Conservation (phyloP, 2,888 invertebrate genomes). For the Euplagia quadripunctaria region DNA sequence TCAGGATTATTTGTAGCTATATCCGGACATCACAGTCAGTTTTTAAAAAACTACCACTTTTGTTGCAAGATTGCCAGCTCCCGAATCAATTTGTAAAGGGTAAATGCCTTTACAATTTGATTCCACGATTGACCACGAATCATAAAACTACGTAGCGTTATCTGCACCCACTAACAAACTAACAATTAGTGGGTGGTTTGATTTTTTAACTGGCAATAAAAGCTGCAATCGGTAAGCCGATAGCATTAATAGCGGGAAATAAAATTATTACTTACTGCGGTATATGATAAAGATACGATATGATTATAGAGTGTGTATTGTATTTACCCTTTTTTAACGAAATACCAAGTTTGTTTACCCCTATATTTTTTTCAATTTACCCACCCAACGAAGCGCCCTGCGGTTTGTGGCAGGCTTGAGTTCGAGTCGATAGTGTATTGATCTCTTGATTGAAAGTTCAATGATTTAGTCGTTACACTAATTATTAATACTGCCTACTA, state of each 20-base stretch:
- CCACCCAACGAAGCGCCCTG: not conserved
- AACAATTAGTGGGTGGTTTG: constrained; percentile 34
- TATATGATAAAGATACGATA: constrained; percentile 6
- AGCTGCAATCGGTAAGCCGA: constrained; percentile 32
- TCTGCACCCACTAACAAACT: constrained; percentile 20
- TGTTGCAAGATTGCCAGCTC: not conserved
- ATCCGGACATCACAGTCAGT: not conserved
- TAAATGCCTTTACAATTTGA: not conserved
- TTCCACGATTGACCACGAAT: not conserved
- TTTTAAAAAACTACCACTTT: not conserved
- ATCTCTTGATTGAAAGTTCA: too few species aligned
- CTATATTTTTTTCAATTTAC: not conserved
- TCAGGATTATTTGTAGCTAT: not conserved
- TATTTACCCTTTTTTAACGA: not conserved
- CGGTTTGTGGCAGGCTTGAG: too few species aligned
- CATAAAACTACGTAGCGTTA: constrained; percentile 9
- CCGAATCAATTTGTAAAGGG: constrained; percentile 2
- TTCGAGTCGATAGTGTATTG: too few species aligned
- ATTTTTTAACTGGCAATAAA: constrained; percentile 40
- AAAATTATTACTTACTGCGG: constrained; percentile 18
- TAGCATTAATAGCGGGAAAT: constrained; percentile 37
- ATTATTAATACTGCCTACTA: too few species aligned
- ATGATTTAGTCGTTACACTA: too few species aligned
- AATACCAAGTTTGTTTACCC: not conserved
- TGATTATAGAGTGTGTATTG: not conserved